phyloP scores from a whole-genome alignment of 1,140 invertebrate genomes.

The Rhynchophorus ferrugineus region DNA sequence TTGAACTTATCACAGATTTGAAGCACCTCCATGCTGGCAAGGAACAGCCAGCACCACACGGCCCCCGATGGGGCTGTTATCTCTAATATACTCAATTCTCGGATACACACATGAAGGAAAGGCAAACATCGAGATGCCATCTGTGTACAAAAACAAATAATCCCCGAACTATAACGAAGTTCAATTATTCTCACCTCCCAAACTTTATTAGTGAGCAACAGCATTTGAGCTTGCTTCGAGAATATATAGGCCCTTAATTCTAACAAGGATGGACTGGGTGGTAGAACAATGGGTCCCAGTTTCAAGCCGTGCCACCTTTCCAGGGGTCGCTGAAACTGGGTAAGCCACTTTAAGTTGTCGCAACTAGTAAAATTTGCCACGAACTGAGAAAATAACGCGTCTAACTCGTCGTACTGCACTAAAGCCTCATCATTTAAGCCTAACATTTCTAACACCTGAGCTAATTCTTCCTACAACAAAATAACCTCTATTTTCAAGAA shows the following conservation, averaged over 20 bases:
- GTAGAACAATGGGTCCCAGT: conserved; percentile 45
- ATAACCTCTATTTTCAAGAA: neutral
- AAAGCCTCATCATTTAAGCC: conserved; percentile 89
- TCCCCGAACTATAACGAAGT: conserved; percentile 11
- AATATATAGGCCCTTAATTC: conserved; percentile 94
- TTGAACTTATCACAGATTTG: conserved; percentile 65
- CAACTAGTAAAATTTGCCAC: conserved; percentile 84
- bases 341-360: conserved; percentile 74
- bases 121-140: conserved; percentile 76
- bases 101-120: conserved; percentile 79
- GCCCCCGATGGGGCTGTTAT: conserved; percentile 72
- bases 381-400: conserved; percentile 95
- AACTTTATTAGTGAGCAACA: conserved; percentile 67
- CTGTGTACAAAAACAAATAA: conserved; percentile 41
- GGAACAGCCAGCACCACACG: conserved; percentile 86
- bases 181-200: conserved; percentile 59
- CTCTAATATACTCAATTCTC: conserved; percentile 73
- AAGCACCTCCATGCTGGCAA: conserved; percentile 84
- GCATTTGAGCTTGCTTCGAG: conserved; percentile 81
- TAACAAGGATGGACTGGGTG: conserved; percentile 49
- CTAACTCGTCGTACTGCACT: conserved; percentile 94
- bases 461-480: conserved; percentile 75
- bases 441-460: conserved; percentile 90
- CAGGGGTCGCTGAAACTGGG: conserved; percentile 65
- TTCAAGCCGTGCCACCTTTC: conserved; percentile 77